A percentile compares a stretch with the other conserved stretches of the same genome.
phyloP scores from a whole-genome alignment of 2,888 invertebrate species.

The Phragmatobia fuliginosa region DNA sequence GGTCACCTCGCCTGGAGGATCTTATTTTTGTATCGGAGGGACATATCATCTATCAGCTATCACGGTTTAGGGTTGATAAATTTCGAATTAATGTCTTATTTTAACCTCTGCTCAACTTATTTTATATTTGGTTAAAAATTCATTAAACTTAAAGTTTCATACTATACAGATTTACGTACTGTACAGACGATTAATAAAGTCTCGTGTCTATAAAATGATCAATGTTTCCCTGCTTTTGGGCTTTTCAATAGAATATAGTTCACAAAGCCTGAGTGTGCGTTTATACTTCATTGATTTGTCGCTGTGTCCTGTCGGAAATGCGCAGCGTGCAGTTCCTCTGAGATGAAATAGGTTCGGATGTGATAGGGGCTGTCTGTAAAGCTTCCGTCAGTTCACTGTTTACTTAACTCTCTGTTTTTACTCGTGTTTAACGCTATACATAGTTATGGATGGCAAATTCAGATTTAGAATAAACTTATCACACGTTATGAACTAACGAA shows the following conservation, averaged over 20 bases:
- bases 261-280: conserved; percentile 10
- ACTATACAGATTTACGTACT: no score
- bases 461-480: not conserved
- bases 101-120: no score
- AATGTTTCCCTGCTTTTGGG: not conserved
- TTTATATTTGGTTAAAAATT: no score
- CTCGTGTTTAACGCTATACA: not conserved
- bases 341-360: conserved; percentile 44
- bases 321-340: not conserved
- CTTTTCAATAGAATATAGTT: not conserved
- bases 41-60: no score
- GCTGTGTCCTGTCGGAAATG: conserved; percentile 16
- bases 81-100: no score
- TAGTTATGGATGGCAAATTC: not conserved
- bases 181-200: not conserved
- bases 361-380: conserved; percentile 42
- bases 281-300: conserved; percentile 19
- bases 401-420: conserved; percentile 25
- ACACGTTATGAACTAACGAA: no score
- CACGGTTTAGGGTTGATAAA: no score
- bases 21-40: no score
- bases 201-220: not conserved
- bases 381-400: conserved; percentile 35
- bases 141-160: no score
- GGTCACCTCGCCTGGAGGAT: no score